Evolutionary conservation across 2,797 vertebrate species (phyloP).

Genomic region (Sphaeramia orbicularis): DNA sequence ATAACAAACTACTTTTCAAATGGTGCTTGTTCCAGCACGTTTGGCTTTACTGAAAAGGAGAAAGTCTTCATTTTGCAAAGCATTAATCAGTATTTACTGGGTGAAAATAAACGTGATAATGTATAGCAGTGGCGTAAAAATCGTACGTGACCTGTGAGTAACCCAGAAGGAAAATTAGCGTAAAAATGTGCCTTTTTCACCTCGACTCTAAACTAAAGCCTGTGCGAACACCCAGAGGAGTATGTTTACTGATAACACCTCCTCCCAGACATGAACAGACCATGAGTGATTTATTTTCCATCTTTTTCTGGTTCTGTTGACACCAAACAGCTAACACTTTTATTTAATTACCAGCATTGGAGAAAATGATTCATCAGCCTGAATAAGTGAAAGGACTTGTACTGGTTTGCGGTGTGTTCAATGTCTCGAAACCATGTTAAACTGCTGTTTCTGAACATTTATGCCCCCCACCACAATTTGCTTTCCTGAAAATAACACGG

Average conservation of each 20-base stretch:
- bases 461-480: no score
- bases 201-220: not conserved
- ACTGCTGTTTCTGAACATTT: not conserved
- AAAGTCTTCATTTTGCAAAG: constrained; percentile 9
- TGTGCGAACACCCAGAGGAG: constrained; percentile 7
- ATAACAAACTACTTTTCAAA: constrained; percentile 23
- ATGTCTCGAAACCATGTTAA: not conserved
- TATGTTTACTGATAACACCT: not conserved
- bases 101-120: constrained; percentile 11
- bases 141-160: not conserved
- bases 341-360: no score
- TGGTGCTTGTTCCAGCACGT: constrained; percentile 29
- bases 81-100: not conserved
- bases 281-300: constrained; percentile 14
- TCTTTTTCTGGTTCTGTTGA: not conserved
- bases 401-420: not conserved
- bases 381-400: constrained; percentile 3
- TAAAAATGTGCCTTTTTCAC: not conserved
- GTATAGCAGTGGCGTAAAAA: not conserved
- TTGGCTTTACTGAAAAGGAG: constrained; percentile 10
- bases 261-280: not conserved
- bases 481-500: no score
- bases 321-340: not conserved
- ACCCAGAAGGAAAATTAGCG: not conserved
- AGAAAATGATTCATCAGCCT: no score